Conservation (phyloP, 2,888 invertebrate species). For the Tyria jacobaeae region DNA sequence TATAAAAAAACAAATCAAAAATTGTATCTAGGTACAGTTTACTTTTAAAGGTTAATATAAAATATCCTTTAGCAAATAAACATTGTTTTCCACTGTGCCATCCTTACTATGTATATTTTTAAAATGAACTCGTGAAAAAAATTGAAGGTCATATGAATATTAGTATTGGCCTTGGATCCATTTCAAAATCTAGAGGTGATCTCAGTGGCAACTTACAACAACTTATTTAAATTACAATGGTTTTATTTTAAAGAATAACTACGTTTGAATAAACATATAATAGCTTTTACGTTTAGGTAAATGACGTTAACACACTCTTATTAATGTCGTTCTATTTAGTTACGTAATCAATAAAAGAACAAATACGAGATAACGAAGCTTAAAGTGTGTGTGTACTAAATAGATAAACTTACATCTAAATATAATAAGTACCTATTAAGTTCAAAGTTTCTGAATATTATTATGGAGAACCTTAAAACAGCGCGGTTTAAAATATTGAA, state of each 20-base stretch:
- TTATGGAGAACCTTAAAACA: conserved; percentile 35
- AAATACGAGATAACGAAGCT: no score
- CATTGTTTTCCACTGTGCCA: conserved; percentile 37
- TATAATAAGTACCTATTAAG: no score
- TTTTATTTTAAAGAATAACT: conserved; percentile 65
- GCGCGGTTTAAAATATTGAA: conserved; percentile 48
- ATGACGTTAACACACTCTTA: conserved; percentile 10
- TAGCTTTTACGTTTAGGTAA: conserved; percentile 12
- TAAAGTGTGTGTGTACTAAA: no score
- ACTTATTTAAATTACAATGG: conserved; percentile 76
- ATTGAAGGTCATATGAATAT: conserved; percentile 71
- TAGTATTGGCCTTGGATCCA: conserved; percentile 73
- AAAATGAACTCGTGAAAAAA: conserved; percentile 64
- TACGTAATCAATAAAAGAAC: neutral
- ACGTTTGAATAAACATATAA: conserved; percentile 56
- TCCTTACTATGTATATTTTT: conserved; percentile 50
- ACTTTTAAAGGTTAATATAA: conserved; percentile 26
- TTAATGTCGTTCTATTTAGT: neutral
- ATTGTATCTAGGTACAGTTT: conserved; percentile 1
- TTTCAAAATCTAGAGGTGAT: conserved; percentile 75
- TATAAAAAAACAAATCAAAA: conserved; percentile 4
- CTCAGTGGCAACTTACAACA: conserved; percentile 67
- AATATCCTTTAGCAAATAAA: conserved; percentile 34
- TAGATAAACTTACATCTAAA: no score
- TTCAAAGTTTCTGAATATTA: conserved; percentile 10